phyloP scores from a whole-genome alignment of 1,140 invertebrate species.

The Calliphora vicina region DNA sequence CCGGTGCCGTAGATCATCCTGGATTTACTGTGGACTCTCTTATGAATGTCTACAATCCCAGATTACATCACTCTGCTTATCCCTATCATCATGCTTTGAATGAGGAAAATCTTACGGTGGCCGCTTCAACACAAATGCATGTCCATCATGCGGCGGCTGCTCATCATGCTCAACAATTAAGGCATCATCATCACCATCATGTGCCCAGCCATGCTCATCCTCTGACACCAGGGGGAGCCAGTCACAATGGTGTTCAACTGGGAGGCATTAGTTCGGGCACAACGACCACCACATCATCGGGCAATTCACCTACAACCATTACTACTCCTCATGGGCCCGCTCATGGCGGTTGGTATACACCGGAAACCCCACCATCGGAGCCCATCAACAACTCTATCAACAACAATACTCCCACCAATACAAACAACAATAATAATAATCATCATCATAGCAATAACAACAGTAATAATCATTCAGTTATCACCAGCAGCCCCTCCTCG shows the following conservation, averaged over 20 bases:
- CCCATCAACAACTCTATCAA: conserved; percentile 43
- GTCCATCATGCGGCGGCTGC: conserved; percentile 56
- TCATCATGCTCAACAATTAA: conserved; percentile 57
- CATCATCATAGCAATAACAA: conserved; percentile 28
- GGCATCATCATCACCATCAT: conserved; percentile 45
- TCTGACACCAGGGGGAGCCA: conserved; percentile 47
- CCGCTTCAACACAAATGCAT: conserved; percentile 54
- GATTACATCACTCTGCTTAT: conserved; percentile 62
- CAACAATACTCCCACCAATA: conserved; percentile 4
- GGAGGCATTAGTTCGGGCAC: conserved; percentile 38
- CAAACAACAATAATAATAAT: conserved; percentile 18
- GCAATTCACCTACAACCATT: conserved; percentile 59
- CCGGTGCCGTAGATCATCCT: conserved; percentile 54
- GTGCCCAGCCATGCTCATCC: conserved; percentile 49
- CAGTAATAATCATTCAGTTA: conserved; percentile 41
- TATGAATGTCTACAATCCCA: conserved; percentile 63
- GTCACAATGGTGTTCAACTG: conserved; percentile 48
- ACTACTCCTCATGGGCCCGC: conserved; percentile 58
- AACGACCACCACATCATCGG: conserved; percentile 45
- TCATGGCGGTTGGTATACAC: conserved; percentile 62
- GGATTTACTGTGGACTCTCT: conserved; percentile 62
- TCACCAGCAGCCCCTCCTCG: conserved; percentile 43
- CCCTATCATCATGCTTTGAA: conserved; percentile 59
- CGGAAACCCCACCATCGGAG: conserved; percentile 61
- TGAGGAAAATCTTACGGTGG: conserved; percentile 54